These are phyloP conservation scores for Apocheima hispidaria DNA, from an alignment of 2,888 invertebrate genomes.

Conservation along the genomic window DNA sequence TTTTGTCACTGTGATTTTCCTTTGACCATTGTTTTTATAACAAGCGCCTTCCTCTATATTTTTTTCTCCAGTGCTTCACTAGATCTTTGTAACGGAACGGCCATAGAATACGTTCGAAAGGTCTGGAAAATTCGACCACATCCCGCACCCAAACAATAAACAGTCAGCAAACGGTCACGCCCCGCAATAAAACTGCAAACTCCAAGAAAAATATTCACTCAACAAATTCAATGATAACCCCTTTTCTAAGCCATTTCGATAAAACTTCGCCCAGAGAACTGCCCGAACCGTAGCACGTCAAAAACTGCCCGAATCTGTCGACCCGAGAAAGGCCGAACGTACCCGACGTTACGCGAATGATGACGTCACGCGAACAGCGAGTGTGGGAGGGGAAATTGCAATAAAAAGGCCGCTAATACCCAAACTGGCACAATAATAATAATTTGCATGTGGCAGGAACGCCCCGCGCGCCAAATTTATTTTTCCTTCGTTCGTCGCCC, in stretches of 20 bases:
- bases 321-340: constrained; percentile 22
- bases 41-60: not conserved
- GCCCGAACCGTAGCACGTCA: constrained; percentile 32
- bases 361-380: constrained; percentile 15
- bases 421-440: constrained; percentile 71
- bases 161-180: constrained; percentile 33
- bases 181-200: constrained; percentile 40
- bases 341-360: constrained; percentile 1
- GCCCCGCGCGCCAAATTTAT: constrained; percentile 60
- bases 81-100: not conserved
- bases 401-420: constrained; percentile 69
- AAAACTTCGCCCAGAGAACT: constrained; percentile 29
- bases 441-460: constrained; percentile 72
- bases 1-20: not conserved
- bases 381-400: constrained; percentile 32
- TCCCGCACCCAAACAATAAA: constrained; percentile 39
- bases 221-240: constrained; percentile 37
- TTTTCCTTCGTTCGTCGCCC: constrained; percentile 52
- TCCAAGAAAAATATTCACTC: constrained; percentile 46
- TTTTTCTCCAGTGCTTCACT: not conserved
- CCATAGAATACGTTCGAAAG: constrained; percentile 5
- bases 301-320: constrained; percentile 32
- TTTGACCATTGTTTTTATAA: no score
- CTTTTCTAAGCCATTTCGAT: constrained; percentile 38
- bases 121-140: constrained; percentile 4